Percentiles rank a stretch among this genome's conserved stretches.
phyloP scores from a whole-genome alignment of 1,140 invertebrate genomes.

The Condylostylus longicornis region DNA sequence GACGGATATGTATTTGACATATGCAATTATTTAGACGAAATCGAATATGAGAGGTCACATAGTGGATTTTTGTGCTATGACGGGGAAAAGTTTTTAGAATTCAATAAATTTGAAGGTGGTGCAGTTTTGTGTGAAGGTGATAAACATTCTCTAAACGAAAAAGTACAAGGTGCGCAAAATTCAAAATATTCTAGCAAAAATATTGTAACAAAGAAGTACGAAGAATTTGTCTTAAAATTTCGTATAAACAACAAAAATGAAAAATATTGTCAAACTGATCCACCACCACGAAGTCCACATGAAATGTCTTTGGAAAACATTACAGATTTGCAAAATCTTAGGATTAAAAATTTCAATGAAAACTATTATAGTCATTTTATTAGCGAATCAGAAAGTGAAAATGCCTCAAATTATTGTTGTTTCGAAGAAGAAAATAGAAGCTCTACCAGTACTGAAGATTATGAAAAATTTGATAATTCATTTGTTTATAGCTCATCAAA shows the following conservation, averaged over 20 bases:
- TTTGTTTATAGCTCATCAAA: too few relatives aligned
- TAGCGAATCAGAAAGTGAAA: too few relatives aligned
- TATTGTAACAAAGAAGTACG: neutral
- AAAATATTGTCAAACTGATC: constrained; percentile 9
- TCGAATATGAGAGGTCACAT: constrained; percentile 32
- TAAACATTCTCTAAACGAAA: neutral
- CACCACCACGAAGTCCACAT: too few relatives aligned
- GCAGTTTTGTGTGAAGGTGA: constrained; percentile 3
- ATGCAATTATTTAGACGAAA: constrained; percentile 43
- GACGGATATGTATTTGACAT: constrained; percentile 47
- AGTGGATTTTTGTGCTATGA: constrained; percentile 11
- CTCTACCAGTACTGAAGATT: neutral
- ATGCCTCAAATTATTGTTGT: too few relatives aligned
- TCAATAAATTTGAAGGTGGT: constrained; percentile 19
- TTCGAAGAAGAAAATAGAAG: too few relatives aligned
- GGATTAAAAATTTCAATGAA: too few relatives aligned
- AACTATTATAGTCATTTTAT: too few relatives aligned
- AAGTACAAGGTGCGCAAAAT: neutral
- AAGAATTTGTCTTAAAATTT: constrained; percentile 7
- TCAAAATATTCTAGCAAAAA: neutral
- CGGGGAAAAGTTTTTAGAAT: constrained; percentile 36
- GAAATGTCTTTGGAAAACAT: too few relatives aligned
- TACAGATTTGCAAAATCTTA: too few relatives aligned
- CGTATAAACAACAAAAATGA: constrained; percentile 3
- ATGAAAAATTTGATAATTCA: neutral